Conservation (phyloP, 2,113 vertebrate species). For the Gnathonemus longibarbis region DNA sequence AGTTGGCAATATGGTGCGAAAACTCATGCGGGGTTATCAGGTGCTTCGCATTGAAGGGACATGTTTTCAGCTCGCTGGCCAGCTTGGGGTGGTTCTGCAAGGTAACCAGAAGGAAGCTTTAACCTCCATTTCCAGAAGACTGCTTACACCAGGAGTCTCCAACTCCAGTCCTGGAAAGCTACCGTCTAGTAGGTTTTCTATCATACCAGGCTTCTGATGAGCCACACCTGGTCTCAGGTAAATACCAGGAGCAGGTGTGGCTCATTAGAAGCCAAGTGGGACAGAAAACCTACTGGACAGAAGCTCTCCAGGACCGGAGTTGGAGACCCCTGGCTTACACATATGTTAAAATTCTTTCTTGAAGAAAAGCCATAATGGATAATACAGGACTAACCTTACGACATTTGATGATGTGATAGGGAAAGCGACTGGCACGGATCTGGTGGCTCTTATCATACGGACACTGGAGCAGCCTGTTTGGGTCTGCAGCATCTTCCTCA, state of each 20-base stretch:
- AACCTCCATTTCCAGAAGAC: neutral
- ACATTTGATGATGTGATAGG: conserved; percentile 90
- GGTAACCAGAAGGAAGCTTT: neutral
- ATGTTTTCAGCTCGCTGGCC: conserved; percentile 58
- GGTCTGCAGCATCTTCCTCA: neutral
- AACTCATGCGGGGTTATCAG: conserved; percentile 57
- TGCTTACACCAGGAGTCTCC: neutral
- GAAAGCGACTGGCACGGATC: conserved; percentile 75
- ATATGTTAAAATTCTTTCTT: neutral
- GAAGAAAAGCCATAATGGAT: neutral
- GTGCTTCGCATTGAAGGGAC: conserved; percentile 75
- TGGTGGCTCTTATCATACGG: conserved; percentile 75
- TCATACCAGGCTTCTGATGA: too few relatives aligned
- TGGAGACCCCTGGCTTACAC: too few relatives aligned
- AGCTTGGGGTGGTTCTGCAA: conserved; percentile 63
- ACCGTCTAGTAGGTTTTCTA: too few relatives aligned
- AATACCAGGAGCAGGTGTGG: too few relatives aligned
- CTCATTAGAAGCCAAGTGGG: too few relatives aligned
- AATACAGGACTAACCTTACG: conserved; percentile 61
- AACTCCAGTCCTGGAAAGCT: too few relatives aligned
- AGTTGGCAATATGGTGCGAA: conserved; percentile 52
- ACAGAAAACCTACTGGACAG: too few relatives aligned
- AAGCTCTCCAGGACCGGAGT: too few relatives aligned
- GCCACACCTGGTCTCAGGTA: too few relatives aligned
- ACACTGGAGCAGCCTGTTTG: conserved; percentile 64